Evolutionary conservation across 2,888 invertebrate species (phyloP), one percentile per base, ranked within the genome.

Genomic region (Cremastobaeus sp.): DNA sequence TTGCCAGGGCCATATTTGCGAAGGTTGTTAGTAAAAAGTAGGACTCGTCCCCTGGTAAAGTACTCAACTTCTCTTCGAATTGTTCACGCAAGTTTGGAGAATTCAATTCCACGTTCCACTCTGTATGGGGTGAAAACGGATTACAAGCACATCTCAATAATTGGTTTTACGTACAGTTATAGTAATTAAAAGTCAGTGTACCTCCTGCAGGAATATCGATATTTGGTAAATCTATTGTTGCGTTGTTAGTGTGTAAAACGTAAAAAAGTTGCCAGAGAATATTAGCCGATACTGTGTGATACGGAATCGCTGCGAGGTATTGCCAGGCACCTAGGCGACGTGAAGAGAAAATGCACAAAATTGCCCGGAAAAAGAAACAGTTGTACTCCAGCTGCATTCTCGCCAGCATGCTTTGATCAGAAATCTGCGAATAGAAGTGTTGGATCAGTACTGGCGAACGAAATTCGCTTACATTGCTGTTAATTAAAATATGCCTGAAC

Each of bases 271-370:
- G 90, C 93, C 93, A 93, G n/a, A 92, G 83, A 3, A 90, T 90
- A 45, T 88, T 86, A 0, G 89, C 83, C 6, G 92, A 90, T 20
- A 93, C 89, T 43, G 90, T 88, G 71, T 89, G 88, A 81, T 92
- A 94, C 0, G 95, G 94, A 77, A 95, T 89, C 14, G 93, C 92
- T 9, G 94, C 93, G 78, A 95, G 90, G 88, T 94, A 95, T 85
- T 95, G 95, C 93, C 95, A 94, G 1, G 94, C 92, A 5, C 94
- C 93, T 71, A 93, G 89, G 82, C 92, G 92, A 43, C 92, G 91
- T 0, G 93, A 92, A 1, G 91, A 90, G 82, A 93, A 93, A 64
- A 95, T 91, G 76, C 91, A 92, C 62, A 91, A 89, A 28, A 92
- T 92, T 0, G 94, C 92, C 54, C 92, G 89, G 25, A 93, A 84